These are phyloP conservation scores for Oryzaephilus surinamensis DNA, from an alignment of 1,140 invertebrate genomes.

Conservation along the genomic window DNA sequence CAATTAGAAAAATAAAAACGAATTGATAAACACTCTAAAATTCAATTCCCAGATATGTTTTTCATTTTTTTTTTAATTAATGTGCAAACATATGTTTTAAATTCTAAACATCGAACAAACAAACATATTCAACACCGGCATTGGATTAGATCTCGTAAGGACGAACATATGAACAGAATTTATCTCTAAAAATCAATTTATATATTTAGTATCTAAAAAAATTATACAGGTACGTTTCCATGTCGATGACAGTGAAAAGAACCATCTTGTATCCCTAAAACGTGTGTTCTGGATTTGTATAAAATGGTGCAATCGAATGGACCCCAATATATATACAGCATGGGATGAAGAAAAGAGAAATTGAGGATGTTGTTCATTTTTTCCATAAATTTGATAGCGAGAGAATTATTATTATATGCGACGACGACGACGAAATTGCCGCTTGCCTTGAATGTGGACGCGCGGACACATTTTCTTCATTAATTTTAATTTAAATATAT, in stretches of 20 bases:
- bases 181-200: background rate
- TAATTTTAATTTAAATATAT: background rate
- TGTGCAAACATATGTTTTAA: background rate
- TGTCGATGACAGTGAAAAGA: conserved; percentile 24
- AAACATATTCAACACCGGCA: too few species aligned
- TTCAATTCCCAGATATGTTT: background rate
- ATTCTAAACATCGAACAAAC: background rate
- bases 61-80: background rate
- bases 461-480: background rate
- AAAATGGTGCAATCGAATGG: conserved; percentile 27
- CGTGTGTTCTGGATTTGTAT: conserved; percentile 21
- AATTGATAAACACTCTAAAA: too few species aligned
- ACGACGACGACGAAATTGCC: conserved; percentile 4
- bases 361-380: conserved; percentile 7
- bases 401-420: background rate
- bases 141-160: too few species aligned
- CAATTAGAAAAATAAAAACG: too few species aligned
- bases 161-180: background rate
- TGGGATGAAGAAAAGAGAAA: conserved; percentile 17
- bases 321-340: conserved; percentile 30
- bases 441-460: background rate
- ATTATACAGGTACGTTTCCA: conserved; percentile 27
- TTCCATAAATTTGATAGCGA: background rate
- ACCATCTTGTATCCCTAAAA: conserved; percentile 11
- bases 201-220: too few species aligned